Evolutionary conservation across 1,140 invertebrate species (phyloP).

Genomic region (Zaprionus nigranus): DNA sequence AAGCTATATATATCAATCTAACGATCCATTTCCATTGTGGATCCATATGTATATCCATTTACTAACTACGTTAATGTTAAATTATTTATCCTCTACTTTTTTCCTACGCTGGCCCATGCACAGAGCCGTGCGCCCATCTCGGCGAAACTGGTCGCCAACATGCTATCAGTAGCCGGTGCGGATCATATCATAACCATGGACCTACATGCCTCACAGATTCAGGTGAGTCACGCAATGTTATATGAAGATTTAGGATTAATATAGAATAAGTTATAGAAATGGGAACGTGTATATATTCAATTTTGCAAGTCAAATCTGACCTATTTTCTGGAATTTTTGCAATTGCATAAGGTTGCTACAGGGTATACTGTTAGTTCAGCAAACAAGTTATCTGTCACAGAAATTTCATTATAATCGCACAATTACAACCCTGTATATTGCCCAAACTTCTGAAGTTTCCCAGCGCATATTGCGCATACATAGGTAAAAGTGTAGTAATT

Average conservation of each 20-base stretch:
- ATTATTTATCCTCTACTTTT: slow-evolving; percentile 44
- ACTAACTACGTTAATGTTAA: slow-evolving; percentile 75
- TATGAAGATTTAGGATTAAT: no score
- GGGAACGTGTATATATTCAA: no score
- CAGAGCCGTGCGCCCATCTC: slow-evolving; percentile 99
- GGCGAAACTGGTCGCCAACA: slow-evolving; percentile 99
- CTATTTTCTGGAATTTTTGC: no score
- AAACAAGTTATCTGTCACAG: background rate
- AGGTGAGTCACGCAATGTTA: slow-evolving; percentile 85
- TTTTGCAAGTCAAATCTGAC: no score
- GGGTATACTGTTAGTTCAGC: background rate
- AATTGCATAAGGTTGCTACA: no score
- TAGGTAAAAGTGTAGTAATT: background rate
- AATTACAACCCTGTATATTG: background rate
- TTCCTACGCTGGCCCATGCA: slow-evolving; percentile 76
- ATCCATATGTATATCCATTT: slow-evolving; percentile 6
- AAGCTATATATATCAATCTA: slow-evolving; percentile 10
- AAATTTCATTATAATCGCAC: background rate
- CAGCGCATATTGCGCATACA: background rate
- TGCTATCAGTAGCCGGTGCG: slow-evolving; percentile 98
- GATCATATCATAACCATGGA: slow-evolving; percentile 99
- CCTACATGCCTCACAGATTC: slow-evolving; percentile 99
- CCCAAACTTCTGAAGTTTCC: background rate
- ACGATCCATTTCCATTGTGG: background rate
- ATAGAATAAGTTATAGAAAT: no score